Evolutionary conservation across 1,140 invertebrate species (phyloP).

Genomic region (Diorhabda sublineata): DNA sequence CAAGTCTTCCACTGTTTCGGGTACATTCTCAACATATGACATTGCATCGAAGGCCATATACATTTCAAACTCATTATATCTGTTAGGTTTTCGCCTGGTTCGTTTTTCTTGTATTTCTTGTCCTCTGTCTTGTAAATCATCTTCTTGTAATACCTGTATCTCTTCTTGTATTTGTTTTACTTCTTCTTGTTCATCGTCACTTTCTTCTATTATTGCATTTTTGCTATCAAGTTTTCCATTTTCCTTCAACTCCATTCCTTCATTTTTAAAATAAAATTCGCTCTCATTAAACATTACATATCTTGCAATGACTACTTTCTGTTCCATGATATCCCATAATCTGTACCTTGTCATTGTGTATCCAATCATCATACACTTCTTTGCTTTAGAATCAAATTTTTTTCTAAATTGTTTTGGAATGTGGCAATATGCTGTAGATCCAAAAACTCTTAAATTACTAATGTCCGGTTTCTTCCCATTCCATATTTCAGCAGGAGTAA

Average conservation of each 20-base stretch:
- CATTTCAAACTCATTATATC: conserved; percentile 22
- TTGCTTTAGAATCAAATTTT: conserved; percentile 33
- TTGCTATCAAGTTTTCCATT: background rate
- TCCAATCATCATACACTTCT: conserved; percentile 32
- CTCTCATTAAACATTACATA: no score
- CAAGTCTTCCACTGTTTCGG: conserved; percentile 6
- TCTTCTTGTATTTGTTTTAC: background rate
- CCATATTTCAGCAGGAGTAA: conserved; percentile 28
- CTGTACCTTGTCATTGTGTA: conserved; percentile 22
- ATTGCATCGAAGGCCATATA: conserved; percentile 25
- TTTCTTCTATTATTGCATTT: background rate
- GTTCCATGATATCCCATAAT: conserved; percentile 13
- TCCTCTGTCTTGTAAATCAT: background rate
- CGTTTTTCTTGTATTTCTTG: background rate
- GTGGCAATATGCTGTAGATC: conserved; percentile 35
- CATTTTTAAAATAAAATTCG: no score
- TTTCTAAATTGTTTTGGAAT: conserved; percentile 30
- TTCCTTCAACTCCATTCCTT: no score
- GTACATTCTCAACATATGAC: conserved; percentile 20
- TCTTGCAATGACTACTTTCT: no score
- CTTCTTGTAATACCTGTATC: background rate
- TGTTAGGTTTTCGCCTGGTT: background rate
- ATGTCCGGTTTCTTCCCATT: conserved; percentile 33
- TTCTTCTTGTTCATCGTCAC: background rate
- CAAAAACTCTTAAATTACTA: conserved; percentile 37